phyloP scores from a whole-genome alignment of 2,113 vertebrate genomes.

The Sapayoa aenigma region DNA sequence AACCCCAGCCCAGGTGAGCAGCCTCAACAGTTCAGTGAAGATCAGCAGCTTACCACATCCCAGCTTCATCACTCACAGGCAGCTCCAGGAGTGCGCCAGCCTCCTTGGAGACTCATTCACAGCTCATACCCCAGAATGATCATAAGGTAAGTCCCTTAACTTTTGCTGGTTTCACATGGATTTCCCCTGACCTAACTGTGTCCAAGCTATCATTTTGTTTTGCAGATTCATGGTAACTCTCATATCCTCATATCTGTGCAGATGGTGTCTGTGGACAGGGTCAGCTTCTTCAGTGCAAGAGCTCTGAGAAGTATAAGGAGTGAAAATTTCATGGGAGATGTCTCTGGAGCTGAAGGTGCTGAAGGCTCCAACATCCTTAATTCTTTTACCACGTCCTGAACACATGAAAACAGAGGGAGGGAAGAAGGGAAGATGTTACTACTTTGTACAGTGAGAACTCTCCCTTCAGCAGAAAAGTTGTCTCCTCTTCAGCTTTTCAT shows the following conservation, averaged over 20 bases:
- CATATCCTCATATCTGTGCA: background rate
- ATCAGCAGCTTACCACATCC: background rate
- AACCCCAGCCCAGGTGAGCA: background rate
- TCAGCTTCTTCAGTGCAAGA: background rate
- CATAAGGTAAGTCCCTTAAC: background rate
- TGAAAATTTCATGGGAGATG: background rate
- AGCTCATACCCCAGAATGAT: background rate
- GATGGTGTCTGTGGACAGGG: background rate
- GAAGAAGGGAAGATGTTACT: background rate
- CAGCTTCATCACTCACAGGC: background rate
- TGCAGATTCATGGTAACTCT: background rate
- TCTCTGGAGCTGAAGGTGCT: background rate
- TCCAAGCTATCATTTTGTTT: background rate
- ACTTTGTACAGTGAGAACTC: background rate
- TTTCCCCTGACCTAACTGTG: background rate
- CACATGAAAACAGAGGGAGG: background rate
- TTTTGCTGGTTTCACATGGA: background rate
- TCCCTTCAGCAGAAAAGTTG: background rate
- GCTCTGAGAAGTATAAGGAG: background rate
- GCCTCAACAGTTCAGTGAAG: rapidly evolving
- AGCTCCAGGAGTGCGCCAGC: background rate
- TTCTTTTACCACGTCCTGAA: background rate
- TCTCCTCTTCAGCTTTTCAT: background rate
- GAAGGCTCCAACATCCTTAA: background rate
- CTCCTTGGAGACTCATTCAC: background rate